Conservation (phyloP, 1,140 invertebrate species). For the Hesperophylax magnus region DNA sequence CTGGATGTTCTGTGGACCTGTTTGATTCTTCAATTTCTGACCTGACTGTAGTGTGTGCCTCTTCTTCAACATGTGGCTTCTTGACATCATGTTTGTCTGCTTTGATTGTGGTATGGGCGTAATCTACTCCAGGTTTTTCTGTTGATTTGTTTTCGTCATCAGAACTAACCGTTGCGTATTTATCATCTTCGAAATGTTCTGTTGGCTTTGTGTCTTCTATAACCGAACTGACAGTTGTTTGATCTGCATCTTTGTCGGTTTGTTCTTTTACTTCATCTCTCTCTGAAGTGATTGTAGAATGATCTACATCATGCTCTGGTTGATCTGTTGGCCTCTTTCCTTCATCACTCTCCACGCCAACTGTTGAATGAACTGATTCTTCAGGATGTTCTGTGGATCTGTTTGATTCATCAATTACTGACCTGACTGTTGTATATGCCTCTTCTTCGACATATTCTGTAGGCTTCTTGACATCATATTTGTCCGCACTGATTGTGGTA, state of each 20-base stretch:
- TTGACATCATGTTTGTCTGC: background rate
- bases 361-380: background rate
- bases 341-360: background rate
- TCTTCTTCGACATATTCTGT: no score
- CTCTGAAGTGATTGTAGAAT: no score
- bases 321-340: background rate
- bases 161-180: background rate
- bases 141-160: no score
- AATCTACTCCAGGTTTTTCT: background rate
- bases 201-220: constrained; percentile 4
- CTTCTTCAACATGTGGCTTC: constrained; percentile 1
- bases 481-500: constrained; percentile 7
- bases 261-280: background rate
- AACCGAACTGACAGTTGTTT: background rate
- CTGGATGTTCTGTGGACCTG: constrained; percentile 12
- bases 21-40: constrained; percentile 4
- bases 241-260: background rate
- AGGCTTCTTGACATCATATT: background rate
- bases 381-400: constrained; percentile 11
- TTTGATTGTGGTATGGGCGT: background rate
- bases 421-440: background rate
- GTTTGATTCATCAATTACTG: constrained; percentile 15
- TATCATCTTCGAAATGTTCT: constrained; percentile 5
- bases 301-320: background rate
- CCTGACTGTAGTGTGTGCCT: background rate